These are phyloP conservation scores for Lasiurus cinereus DNA, from an alignment of 2,113 vertebrate genomes.

Conservation along the genomic window DNA sequence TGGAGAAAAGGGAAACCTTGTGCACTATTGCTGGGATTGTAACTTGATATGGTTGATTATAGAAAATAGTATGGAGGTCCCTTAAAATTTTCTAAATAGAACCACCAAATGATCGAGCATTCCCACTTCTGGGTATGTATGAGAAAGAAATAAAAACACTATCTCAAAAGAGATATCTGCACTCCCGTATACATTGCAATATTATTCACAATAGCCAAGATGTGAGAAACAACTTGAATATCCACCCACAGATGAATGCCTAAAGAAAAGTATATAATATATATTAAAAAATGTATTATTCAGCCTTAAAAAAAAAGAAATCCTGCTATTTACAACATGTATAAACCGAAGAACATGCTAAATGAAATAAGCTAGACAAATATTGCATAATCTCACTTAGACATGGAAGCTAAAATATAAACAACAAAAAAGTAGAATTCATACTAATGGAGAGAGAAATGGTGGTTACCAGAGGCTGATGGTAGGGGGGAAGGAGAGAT, in stretches of 20 bases:
- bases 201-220: neutral
- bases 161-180: neutral
- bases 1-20: neutral
- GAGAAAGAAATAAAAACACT: neutral
- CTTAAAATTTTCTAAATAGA: neutral
- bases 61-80: neutral
- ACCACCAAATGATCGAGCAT: neutral
- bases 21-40: neutral
- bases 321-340: neutral
- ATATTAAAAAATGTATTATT: neutral
- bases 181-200: neutral
- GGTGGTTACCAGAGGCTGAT: neutral
- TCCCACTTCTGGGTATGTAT: neutral
- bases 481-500: neutral
- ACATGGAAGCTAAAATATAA: neutral
- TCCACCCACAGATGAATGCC: neutral
- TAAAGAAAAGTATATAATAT: neutral
- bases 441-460: neutral
- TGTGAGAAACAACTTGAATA: neutral
- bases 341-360: neutral
- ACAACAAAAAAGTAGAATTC: neutral
- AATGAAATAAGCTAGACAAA: conserved; percentile 22
- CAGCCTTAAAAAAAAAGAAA: neutral
- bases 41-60: neutral
- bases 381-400: neutral